Conservation (phyloP, 2,113 vertebrate genomes). For the Dasyurus viverrinus region DNA sequence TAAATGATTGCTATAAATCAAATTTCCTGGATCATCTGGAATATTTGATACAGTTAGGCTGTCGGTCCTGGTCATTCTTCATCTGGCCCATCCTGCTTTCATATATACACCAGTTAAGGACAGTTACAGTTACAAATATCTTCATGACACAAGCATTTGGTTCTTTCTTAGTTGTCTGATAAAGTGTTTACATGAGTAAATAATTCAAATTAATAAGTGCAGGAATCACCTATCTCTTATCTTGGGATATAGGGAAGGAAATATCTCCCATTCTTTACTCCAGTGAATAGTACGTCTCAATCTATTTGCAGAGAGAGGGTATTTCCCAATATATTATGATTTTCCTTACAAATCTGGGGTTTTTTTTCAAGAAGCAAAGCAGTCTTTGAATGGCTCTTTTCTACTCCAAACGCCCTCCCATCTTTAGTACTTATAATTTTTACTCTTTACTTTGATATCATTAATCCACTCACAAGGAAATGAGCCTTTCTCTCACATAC, state of each 20-base stretch:
- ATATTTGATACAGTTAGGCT: not conserved
- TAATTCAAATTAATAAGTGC: not conserved
- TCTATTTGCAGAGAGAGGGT: not conserved
- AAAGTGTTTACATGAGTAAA: not conserved
- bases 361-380: conserved; percentile 36
- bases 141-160: not conserved
- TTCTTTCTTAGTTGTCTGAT: not conserved
- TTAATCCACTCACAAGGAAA: conserved; percentile 71
- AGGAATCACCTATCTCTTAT: not conserved
- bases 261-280: not conserved
- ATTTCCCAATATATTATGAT: not conserved
- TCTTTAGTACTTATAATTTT: conserved; percentile 33
- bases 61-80: not conserved
- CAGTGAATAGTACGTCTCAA: not conserved
- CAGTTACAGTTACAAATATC: not conserved
- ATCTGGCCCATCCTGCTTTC: not conserved
- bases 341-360: not conserved
- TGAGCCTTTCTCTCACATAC: conserved; percentile 48
- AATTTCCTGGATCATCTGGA: not conserved
- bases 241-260: not conserved
- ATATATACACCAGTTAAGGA: not conserved
- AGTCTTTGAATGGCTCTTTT: conserved; percentile 30
- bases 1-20: conserved; percentile 58
- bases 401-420: conserved; percentile 15
- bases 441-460: conserved; percentile 51